Conservation (phyloP, 2,113 vertebrate species). For the Callospermophilus lateralis region DNA sequence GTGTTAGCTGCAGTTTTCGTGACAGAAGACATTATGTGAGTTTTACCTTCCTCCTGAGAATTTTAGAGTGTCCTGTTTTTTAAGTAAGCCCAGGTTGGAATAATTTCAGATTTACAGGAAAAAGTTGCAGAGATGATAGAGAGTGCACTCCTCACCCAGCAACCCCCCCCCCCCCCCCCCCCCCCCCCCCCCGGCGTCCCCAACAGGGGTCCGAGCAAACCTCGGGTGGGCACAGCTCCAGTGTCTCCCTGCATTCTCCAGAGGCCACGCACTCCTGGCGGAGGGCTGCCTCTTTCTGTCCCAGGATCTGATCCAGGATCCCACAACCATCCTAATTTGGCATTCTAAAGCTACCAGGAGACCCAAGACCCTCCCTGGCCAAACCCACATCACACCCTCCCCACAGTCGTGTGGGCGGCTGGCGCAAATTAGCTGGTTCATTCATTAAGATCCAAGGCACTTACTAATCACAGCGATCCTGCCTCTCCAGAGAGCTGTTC, state of each 20-base stretch:
- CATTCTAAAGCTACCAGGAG: neutral
- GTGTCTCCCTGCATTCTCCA: too few relatives aligned
- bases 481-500: neutral
- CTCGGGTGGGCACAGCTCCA: too few relatives aligned
- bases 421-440: constrained; percentile 26
- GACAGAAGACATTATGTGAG: too few relatives aligned
- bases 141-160: too few relatives aligned
- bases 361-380: neutral
- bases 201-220: too few relatives aligned
- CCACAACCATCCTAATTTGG: neutral
- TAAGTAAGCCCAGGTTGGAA: neutral
- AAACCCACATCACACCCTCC: constrained; percentile 17
- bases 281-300: accelerated
- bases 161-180: too few relatives aligned
- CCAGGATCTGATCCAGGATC: neutral
- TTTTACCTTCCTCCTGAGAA: neutral
- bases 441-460: constrained; percentile 28
- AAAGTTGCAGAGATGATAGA: neutral
- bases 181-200: accelerated
- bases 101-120: neutral
- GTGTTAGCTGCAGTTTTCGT: neutral
- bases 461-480: neutral
- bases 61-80: neutral
- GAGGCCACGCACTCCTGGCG: neutral
- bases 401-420: neutral